A percentile compares a stretch with the other conserved stretches of the same genome.
Conservation (phyloP, 1,140 invertebrate genomes). For the Archivesica marissinica region DNA sequence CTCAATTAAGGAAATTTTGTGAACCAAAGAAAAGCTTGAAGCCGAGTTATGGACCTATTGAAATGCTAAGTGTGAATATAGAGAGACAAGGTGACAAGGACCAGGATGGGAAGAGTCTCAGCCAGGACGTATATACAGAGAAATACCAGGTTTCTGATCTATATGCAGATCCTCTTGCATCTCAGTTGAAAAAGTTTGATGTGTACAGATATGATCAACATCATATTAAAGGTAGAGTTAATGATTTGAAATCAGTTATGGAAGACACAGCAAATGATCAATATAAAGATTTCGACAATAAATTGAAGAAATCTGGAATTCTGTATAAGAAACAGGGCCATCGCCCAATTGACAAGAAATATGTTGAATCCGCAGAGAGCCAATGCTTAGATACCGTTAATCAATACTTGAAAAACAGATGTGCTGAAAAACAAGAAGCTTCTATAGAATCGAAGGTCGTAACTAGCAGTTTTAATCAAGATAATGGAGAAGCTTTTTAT, state of each 20-base stretch:
- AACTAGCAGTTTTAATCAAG: constrained; percentile 30
- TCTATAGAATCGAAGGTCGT: neutral
- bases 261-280: neutral
- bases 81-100: neutral
- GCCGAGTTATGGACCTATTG: neutral
- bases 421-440: constrained; percentile 20
- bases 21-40: neutral
- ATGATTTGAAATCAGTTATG: neutral
- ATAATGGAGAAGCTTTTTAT: constrained; percentile 43
- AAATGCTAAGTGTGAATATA: neutral
- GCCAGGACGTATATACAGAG: no score
- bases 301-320: constrained; percentile 16
- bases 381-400: neutral
- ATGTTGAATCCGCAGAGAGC: neutral
- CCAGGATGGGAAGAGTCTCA: neutral
- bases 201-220: constrained; percentile 22
- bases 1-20: constrained; percentile 9
- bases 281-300: neutral
- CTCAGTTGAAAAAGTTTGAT: neutral
- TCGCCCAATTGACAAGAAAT: neutral
- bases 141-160: no score
- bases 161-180: no score
- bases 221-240: neutral
- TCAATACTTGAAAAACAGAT: constrained; percentile 48
- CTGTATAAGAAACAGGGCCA: neutral